Base-by-base conservation (phyloP, 2,797 vertebrate genomes). In the Acanthurus leucopareius region DNA sequence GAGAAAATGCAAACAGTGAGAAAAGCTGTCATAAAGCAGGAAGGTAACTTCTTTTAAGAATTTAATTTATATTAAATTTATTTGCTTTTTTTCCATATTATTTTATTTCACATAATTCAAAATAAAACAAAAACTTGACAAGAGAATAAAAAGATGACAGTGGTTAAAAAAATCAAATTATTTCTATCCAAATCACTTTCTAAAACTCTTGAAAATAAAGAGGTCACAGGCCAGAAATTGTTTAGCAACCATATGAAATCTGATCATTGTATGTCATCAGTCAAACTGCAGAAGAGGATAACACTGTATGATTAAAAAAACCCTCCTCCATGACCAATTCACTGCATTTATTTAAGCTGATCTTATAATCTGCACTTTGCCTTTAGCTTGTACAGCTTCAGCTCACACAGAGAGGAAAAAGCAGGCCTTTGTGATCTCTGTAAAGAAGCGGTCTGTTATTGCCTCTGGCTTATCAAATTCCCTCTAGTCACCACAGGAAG, bases 391-490 rank as follows among this genome's bases (percentile, higher is more conserved):
- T 19, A 10, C 20, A 69, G 73, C 60, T 75, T 38, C 61, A 53
- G 76, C 73, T 77, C 66, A 53, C 67, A 67, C 57, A 56, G 54
- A 32, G 71, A 65, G 42, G 47, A 42, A 64, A 64, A 75, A 65
- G n/a, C 64, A 51, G 59, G 76, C 68, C 59, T 75, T 60, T 73
- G 47, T 79, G 72, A 87, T 83, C 74, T 65, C 66, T 70, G 73
- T 64, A 79, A 40, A 79, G 58, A 73, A 48, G 66, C 19, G 44
- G 57, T 42, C 71, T 57, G 65, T 80, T 77, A 13, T 75, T 73
- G 80, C 80, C 81, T 70, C 58, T 79, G 87, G 86, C 79, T 86
- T 75, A 88, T 85, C 86, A 73, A 89, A 87, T 89, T 88, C 84
- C 85, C 86, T 75, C 52, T 20, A 70, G 87, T 79, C 79, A 65